Evolutionary conservation across 2,113 vertebrate genomes (phyloP).

Genomic region (Neolamprologus sp.): DNA sequence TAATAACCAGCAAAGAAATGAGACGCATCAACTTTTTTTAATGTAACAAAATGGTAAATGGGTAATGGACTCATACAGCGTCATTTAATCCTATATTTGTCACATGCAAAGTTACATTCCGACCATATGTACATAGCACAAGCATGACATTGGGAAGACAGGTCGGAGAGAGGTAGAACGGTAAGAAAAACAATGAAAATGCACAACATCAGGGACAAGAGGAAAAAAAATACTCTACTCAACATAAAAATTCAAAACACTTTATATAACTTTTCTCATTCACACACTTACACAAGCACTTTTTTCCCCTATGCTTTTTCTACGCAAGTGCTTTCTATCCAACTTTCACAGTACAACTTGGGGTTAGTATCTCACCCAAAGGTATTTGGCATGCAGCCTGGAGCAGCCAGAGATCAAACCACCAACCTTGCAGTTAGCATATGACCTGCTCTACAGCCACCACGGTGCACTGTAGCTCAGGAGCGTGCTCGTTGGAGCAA

Average conservation of each 20-base stretch:
- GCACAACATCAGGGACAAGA: background rate
- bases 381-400: background rate
- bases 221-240: background rate
- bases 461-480: background rate
- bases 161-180: accelerated
- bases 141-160: background rate
- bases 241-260: background rate
- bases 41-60: background rate
- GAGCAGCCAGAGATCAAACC: background rate
- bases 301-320: background rate
- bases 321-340: accelerated
- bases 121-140: background rate
- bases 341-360: accelerated
- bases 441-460: background rate
- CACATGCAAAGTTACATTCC: background rate
- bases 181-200: background rate
- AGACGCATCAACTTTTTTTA: background rate
- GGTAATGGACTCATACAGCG: accelerated
- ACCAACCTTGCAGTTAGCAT: background rate
- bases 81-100: background rate
- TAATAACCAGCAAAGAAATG: background rate
- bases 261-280: background rate
- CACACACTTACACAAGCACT: background rate
- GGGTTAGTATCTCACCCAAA: background rate
- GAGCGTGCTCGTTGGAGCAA: background rate